Base-by-base conservation (phyloP, 1,140 invertebrate species). In the Octopus bimaculoides region DNA sequence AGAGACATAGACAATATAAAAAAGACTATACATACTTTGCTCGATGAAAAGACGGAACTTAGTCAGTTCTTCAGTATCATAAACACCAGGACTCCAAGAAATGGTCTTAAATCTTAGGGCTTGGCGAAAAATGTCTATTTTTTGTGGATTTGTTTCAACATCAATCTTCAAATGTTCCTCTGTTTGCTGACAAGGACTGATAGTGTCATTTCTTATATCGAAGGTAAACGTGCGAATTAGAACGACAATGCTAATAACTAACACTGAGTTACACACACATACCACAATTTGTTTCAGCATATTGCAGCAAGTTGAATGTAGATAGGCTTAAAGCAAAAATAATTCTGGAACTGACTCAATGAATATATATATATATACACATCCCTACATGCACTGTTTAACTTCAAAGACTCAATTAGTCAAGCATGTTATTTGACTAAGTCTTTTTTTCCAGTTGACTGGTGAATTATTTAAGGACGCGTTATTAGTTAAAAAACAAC, bases 51-150 rank as follows among this genome's bases (percentile, higher is more conserved):
- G 52, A 41, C 77, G 77, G 52, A 87, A 77, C 56, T 83, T 80
- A 8, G 61, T 10, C 3, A 88, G 77, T 80, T 87, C 84, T 5
- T 83, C 81, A 5, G 53, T 77, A 17, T 85, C 80, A 79, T 85
- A 85, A 12, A 81, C 80, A 17, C 79, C 74, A 5, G n/a, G 17
- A 66, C 83, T 80, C 77, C 53, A 78, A 14, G 85, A 83, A 10
- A 87, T 80, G 7, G 87, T 87, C 52, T 84, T 66, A 73, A 87
- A 83, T 14, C 83, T 79, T 20, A 88, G 79, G 20, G 85, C 83
- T 54, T 81, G 41, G 71, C 81, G 79, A 82, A 88, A 87, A 69
- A 81, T 84, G 8, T 77, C 73, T 12, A 87, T 56, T 9, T 83
- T 80, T 52, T 77, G 56, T 75, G 73, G n/a, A 52, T 66, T 41